Base-by-base conservation (phyloP, 2,797 vertebrate genomes). In the Megalops cyprinoides region DNA sequence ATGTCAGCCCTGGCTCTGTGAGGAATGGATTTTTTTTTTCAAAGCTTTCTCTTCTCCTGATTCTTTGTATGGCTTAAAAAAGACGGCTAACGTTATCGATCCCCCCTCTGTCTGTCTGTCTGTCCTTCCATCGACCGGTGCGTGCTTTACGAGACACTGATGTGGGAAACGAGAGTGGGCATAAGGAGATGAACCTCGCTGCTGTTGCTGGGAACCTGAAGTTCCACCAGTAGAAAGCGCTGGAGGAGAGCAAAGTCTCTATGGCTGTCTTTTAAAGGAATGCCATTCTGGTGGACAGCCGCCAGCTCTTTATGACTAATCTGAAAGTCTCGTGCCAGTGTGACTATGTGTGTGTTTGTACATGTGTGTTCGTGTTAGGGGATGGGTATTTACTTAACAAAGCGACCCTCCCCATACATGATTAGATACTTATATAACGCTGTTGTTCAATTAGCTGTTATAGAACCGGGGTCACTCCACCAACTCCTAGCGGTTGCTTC, bases 1-100 rank as follows among this genome's bases (percentile, higher is more conserved):
- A 93, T 92, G 91, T 90, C 92, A 93, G 74, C 80, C 85, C 87
- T 81, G 80, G 78, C n/a, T n/a, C n/a, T n/a, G n/a, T n/a, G n/a
- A n/a, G n/a, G n/a, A 23, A 8, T 20, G n/a, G 87, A 85, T 86
- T 23, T 83, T 75, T 84, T 85, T 84, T 86, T 85, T 48, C 73
- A 71, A 79, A 81, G 80, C 79, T 65, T 78, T 80, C 23, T 55
- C 80, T 83, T 78, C 49, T 37, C 14, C 44, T 12, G 28, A 25
- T 31, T 55, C 10, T 6, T n/a, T 49, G 4, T 71, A 28, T 18
- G 20, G 60, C 18, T 53, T 71, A 82, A 69, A 69, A 69, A 69
- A 18, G 42, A 34, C 62, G 23, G 31, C 14, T 14, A 65, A 34
- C 34, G 10, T 37, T 67, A 14, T 31, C 20, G 31, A 39, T 18